Conservation (phyloP, 1,140 invertebrate species). For the Drosophila carrolli region DNA sequence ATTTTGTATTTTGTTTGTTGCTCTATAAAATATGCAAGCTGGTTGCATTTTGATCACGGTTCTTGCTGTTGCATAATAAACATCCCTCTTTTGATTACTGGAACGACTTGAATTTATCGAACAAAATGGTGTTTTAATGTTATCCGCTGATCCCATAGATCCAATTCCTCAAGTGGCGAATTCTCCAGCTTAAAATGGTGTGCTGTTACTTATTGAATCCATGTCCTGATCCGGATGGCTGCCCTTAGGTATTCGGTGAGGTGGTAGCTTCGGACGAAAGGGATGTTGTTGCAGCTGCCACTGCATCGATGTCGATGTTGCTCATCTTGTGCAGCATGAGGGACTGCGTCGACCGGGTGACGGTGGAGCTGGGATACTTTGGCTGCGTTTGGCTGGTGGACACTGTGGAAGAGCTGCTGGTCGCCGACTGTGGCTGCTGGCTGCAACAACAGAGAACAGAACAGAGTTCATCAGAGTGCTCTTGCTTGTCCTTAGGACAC, state of each 20-base stretch:
- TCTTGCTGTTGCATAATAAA: slow-evolving; percentile 69
- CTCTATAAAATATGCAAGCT: slow-evolving; percentile 74
- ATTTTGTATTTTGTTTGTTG: slow-evolving; percentile 54
- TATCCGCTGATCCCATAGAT: slow-evolving; percentile 39
- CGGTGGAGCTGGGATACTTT: slow-evolving; percentile 45
- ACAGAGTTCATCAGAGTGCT: slow-evolving; percentile 64
- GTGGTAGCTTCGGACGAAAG: slow-evolving; percentile 13
- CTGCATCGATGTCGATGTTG: slow-evolving; percentile 6
- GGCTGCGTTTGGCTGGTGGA: slow-evolving; percentile 52
- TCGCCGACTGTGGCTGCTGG: slow-evolving; percentile 32
- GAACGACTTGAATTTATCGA: slow-evolving; percentile 79
- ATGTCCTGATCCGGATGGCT: neutral
- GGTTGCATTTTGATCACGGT: slow-evolving; percentile 79
- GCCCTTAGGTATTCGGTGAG: slow-evolving; percentile 18
- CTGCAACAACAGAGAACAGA: slow-evolving; percentile 72
- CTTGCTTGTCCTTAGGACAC: slow-evolving; percentile 60
- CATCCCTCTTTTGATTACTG: slow-evolving; percentile 67
- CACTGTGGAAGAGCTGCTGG: slow-evolving; percentile 55
- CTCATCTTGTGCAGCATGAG: slow-evolving; percentile 18
- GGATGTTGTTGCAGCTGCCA: slow-evolving; percentile 12
- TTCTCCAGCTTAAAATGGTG: neutral
- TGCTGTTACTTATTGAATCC: slow-evolving; percentile 10
- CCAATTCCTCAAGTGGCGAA: slow-evolving; percentile 10
- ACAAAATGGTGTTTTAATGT: slow-evolving; percentile 48
- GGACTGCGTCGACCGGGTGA: slow-evolving; percentile 11